Evolutionary conservation across 1,140 invertebrate genomes (phyloP), one percentile per base, ranked within the genome.

Genomic region (Caenorhabditis brenneri): DNA sequence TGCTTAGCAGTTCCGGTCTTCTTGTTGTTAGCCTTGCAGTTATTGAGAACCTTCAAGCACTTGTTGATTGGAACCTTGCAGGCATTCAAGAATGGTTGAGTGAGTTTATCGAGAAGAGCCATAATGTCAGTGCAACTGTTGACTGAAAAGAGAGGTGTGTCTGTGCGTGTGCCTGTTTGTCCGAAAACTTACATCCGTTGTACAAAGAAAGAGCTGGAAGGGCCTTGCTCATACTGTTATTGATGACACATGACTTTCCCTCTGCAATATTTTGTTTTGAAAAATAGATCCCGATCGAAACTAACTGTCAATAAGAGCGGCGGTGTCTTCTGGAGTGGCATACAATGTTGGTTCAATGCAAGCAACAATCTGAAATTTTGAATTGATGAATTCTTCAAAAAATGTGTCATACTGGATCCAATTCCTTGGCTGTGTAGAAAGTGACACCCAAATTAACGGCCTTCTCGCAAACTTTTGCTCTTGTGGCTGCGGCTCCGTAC

Each of bases 121-220:
- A 74, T 74, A 12, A 74, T 19, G n/a, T 74, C 65, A 22, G 65
- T 74, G 65, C 65, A 74, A 10, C 65, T 24, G 29, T 74, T 74
- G 65, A 74, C 65, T 74, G 65, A 42, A 74, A 74, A 33, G 12
- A 12, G 53, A 24, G 24, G 1, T 12, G 12, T 27, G 24, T 24
- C 5, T 5, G 39, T 42, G 5, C 5, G 12, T 16, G 48, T 19
- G 22, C 10, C 10, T 27, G 1, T 24, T 10, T 0, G n/a, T n/a
- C n/a, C n/a, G n/a, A n/a, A 29, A 55, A 55, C 53, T 55, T 27
- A 55, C 53, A 55, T 55, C 58, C 58, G 24, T 16, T 65, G 31
- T 65, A 65, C 29, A 65, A 31, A 5, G 58, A 65, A 29, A 65
- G 6, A 12, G 58, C 58, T 16, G 58, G 29, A 65, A 65, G 58